Percentiles rank a stretch among this genome's conserved stretches.
Conservation (phyloP, 2,797 vertebrate genomes). For the Macropus fuliginosus region DNA sequence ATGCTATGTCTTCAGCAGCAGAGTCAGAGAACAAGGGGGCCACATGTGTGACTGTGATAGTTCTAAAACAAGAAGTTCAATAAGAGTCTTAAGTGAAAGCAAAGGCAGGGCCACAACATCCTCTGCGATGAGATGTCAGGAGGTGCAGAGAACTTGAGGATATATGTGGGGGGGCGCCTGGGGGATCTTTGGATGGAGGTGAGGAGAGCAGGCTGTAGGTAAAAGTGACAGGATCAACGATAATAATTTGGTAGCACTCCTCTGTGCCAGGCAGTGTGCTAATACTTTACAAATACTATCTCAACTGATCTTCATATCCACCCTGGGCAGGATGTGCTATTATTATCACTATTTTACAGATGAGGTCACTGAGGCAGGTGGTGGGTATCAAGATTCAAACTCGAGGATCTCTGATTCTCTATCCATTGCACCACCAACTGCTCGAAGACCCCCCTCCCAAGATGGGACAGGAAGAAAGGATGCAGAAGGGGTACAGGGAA, state of each 20-base stretch:
- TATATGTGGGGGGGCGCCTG: too few relatives aligned
- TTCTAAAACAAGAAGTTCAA: background rate
- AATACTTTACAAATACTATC: too few relatives aligned
- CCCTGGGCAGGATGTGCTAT: background rate
- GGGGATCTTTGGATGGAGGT: too few relatives aligned
- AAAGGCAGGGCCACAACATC: background rate
- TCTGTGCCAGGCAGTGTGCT: background rate
- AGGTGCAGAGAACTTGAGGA: background rate
- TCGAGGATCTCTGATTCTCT: background rate
- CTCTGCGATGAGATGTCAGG: background rate
- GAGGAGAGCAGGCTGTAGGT: background rate
- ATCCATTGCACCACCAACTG: background rate
- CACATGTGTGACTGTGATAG: background rate
- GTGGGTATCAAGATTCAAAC: background rate
- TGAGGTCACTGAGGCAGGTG: background rate
- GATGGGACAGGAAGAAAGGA: background rate
- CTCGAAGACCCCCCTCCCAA: background rate
- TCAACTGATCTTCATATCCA: background rate
- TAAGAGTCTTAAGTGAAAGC: background rate
- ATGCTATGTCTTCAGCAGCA: background rate
- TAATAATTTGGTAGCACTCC: background rate
- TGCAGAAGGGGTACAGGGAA: background rate
- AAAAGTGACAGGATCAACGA: background rate
- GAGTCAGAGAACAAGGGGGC: background rate
- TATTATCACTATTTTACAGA: background rate